Percentiles rank a stretch among this genome's conserved stretches.
These are phyloP conservation scores for Mesochorus sp. DNA, from an alignment of 2,888 invertebrate genomes.

Conservation along the genomic window DNA sequence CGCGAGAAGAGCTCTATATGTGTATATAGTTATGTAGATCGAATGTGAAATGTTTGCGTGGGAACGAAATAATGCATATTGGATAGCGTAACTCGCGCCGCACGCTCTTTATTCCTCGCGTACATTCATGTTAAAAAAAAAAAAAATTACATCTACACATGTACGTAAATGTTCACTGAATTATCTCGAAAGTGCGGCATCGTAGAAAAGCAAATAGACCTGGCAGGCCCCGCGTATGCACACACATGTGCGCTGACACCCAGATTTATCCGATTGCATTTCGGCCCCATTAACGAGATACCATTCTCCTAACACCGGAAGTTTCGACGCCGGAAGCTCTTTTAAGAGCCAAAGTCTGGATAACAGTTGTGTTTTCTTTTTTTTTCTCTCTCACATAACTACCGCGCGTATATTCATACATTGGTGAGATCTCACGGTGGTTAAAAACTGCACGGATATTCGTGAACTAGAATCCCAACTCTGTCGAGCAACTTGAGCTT, in stretches of 20 bases:
- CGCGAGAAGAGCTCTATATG: background rate
- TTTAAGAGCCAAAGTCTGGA: conserved; percentile 18
- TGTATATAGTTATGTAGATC: conserved; percentile 4
- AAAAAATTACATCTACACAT: background rate
- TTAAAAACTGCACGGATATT: background rate
- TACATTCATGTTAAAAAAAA: background rate
- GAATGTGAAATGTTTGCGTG: conserved; percentile 36
- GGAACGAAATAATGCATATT: conserved; percentile 56
- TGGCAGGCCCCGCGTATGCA: background rate
- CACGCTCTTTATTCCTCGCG: conserved; percentile 19
- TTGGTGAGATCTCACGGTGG: background rate
- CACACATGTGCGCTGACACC: background rate
- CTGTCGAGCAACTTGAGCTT: background rate
- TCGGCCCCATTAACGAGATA: conserved; percentile 38
- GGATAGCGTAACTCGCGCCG: conserved; percentile 35
- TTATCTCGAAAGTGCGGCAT: conserved; percentile 5
- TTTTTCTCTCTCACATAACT: background rate
- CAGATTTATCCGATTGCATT: conserved; percentile 43
- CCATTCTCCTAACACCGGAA: conserved; percentile 40
- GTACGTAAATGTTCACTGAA: background rate
- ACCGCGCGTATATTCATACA: background rate
- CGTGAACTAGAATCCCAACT: background rate
- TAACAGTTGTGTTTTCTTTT: background rate
- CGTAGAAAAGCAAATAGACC: conserved; percentile 16
- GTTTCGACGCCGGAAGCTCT: conserved; percentile 32